Base-by-base conservation (phyloP, 2,888 invertebrate genomes). In the Trissolcus brochymenae region DNA sequence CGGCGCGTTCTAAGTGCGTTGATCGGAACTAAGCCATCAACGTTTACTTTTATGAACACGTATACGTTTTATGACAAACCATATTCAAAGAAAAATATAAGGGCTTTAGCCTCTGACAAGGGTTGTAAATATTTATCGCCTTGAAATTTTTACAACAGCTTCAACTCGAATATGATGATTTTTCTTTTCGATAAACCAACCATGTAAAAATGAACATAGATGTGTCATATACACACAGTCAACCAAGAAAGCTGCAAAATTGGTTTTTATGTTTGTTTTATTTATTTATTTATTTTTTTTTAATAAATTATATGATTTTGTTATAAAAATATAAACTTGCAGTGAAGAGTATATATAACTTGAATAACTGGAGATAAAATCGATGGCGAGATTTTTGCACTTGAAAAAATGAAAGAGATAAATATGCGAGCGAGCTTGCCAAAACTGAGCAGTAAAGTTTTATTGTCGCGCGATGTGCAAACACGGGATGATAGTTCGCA, bases 381-480 rank as follows among this genome's bases (percentile, higher is more conserved):
- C 25, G 25, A 25, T 25, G 25, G 2, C 25, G 25, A 25, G 25
- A 35, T 35, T 35, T 35, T 35, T 35, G 25, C 35, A 35, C 35
- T 35, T 35, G 35, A 35, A 35, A 35, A 35, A 9, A 35, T 35
- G 6, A 11, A 35, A 35, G 9, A 3, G 35, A 11, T 35, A 35
- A 35, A 49, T 25, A 35, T 55, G 46, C 25, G 46, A 17, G 43
- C 14, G 43, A 13, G 11, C 16, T 43, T 19, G 46, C 14, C 17
- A 54, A 53, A 68, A 51, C 25, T 51, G 51, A 40, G 35, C 3
- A 43, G 21, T 59, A 59, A 80, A 82, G 73, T 79, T 82, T 79
- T 70, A 79, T 81, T 72, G 70, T 71, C 35, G 49, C 62, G 49
- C 62, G 51, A 41, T 68, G 56, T 61, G 54, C 43, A 50, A 73